A percentile compares a stretch with the other conserved stretches of the same genome.
phyloP scores from a whole-genome alignment of 2,113 vertebrate genomes.

The Aspidoscelis tigris region DNA sequence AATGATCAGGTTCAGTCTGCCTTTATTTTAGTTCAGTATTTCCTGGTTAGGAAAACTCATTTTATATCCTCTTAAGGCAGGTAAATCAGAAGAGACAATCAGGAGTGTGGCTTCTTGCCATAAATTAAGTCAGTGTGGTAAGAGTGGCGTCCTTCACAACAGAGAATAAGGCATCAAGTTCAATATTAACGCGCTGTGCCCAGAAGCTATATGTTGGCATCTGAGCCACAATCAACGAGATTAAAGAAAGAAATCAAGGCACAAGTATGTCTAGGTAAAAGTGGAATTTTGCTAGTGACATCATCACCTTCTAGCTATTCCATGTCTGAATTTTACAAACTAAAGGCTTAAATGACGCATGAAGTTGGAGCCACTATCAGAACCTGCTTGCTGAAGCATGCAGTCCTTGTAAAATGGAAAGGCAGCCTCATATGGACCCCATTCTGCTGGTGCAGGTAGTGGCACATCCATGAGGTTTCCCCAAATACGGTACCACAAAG shows the following conservation, averaged over 20 bases:
- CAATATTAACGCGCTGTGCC: neutral
- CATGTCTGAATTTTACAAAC: neutral
- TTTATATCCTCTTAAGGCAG: conserved; percentile 7
- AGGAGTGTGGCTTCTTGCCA: neutral
- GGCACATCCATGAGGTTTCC: too few species aligned
- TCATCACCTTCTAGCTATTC: neutral
- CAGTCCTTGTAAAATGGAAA: neutral
- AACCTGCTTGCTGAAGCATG: neutral
- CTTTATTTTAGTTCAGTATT: neutral
- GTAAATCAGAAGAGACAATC: neutral
- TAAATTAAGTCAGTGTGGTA: neutral
- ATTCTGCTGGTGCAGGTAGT: too few species aligned
- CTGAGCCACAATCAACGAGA: neutral
- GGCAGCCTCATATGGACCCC: too few species aligned
- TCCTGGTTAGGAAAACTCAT: neutral
- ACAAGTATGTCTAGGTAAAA: accelerated
- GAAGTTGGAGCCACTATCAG: neutral
- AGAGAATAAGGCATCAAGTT: neutral
- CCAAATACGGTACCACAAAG: too few species aligned
- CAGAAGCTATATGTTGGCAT: neutral
- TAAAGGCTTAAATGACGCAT: accelerated
- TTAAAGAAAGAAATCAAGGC: neutral
- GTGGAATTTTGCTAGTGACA: accelerated
- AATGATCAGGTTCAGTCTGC: neutral
- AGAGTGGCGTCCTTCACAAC: neutral